Conservation (phyloP, 64 coral and sea anemone genomes). For the Montipora efflorescens region DNA sequence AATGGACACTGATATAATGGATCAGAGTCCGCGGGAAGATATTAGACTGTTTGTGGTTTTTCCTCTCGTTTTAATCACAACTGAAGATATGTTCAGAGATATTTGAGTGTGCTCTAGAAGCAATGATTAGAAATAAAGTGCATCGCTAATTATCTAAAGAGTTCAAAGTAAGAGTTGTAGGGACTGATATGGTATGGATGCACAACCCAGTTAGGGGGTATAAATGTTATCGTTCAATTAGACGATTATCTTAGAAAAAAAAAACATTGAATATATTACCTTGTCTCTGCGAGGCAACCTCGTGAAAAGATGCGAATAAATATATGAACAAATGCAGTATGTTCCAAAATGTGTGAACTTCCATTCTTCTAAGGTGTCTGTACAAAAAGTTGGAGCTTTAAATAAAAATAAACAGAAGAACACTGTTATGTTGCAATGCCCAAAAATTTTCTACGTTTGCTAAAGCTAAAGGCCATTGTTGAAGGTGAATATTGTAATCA, state of each 20-base stretch:
- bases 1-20: too few relatives aligned
- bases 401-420: too few relatives aligned
- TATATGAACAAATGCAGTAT: not conserved
- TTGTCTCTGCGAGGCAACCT: not conserved
- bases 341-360: not conserved
- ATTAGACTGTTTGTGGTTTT: too few relatives aligned
- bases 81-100: not conserved
- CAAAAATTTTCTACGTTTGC: too few relatives aligned
- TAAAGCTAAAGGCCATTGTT: too few relatives aligned
- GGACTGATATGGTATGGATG: too few relatives aligned
- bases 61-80: not conserved
- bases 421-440: too few relatives aligned
- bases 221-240: not conserved
- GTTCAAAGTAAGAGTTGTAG: too few relatives aligned
- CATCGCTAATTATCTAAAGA: not conserved
- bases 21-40: too few relatives aligned
- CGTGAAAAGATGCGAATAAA: not conserved
- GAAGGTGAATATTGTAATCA: too few relatives aligned
- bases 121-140: not conserved
- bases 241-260: not conserved
- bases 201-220: not conserved
- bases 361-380: not conserved
- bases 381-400: too few relatives aligned
- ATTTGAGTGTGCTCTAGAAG: not conserved
- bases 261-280: not conserved